Evolutionary conservation across 2,113 vertebrate species (phyloP).

Genomic region (Synodontis membranacea): DNA sequence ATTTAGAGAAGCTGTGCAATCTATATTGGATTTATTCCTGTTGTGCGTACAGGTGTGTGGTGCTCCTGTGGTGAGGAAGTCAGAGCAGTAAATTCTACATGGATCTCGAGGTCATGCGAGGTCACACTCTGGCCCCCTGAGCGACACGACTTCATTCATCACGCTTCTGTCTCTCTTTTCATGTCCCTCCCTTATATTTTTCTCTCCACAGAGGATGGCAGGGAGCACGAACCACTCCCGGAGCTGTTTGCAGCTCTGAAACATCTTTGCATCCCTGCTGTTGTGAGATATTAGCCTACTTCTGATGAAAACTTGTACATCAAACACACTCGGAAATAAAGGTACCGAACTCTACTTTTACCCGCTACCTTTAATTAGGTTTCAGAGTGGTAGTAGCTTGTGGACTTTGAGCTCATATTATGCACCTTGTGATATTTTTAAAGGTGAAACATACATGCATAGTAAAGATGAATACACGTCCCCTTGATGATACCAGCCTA

Average conservation of each 20-base stretch:
- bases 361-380: background rate
- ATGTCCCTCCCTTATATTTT: background rate
- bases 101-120: conserved; percentile 64
- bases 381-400: background rate
- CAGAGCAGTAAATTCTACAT: conserved; percentile 72
- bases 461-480: background rate
- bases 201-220: background rate
- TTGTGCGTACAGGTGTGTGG: conserved; percentile 64
- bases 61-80: conserved; percentile 73
- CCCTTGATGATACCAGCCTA: background rate
- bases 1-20: conserved; percentile 68
- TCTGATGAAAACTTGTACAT: background rate
- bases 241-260: background rate
- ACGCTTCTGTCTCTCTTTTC: background rate
- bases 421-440: background rate
- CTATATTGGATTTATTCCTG: conserved; percentile 75
- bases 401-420: background rate
- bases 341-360: background rate
- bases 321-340: background rate
- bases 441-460: background rate
- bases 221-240: background rate
- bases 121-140: conserved; percentile 24
- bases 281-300: background rate
- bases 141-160: conserved; percentile 21
- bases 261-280: conserved; percentile 1